Conservation (phyloP, 2,888 invertebrate genomes). For the Melikaiella ostensackeni region DNA sequence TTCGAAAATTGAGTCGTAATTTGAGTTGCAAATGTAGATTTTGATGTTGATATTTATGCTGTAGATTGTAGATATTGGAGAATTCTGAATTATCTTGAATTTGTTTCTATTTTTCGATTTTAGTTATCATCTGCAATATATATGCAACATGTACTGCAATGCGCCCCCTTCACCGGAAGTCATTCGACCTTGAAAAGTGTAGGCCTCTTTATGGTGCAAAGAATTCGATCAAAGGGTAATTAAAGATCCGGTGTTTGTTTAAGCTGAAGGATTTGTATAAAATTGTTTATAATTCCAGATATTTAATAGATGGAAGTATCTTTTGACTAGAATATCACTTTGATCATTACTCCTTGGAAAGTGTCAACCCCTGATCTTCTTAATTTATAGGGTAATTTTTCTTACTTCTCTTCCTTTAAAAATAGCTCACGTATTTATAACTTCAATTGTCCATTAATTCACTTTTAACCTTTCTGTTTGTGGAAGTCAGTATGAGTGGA, state of each 20-base stretch:
- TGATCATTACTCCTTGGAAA: background rate
- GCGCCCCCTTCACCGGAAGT: slow-evolving; percentile 23
- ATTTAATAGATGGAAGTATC: background rate
- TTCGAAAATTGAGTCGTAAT: background rate
- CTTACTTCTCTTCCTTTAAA: background rate
- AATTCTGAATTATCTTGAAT: background rate
- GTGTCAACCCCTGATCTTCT: too few species aligned
- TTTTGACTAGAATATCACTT: background rate
- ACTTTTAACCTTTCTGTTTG: background rate
- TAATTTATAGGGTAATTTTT: background rate
- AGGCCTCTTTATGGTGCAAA: background rate
- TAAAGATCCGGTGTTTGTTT: background rate
- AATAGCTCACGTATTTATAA: background rate
- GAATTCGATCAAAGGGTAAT: background rate
- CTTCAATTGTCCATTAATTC: background rate
- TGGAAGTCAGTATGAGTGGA: slow-evolving; percentile 14
- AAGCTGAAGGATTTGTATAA: background rate
- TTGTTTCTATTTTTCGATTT: background rate
- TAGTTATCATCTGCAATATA: background rate
- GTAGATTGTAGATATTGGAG: background rate
- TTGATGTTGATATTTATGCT: background rate
- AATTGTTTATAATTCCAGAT: background rate
- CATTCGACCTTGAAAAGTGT: slow-evolving; percentile 12
- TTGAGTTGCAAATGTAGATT: too few species aligned
- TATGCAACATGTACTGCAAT: slow-evolving; percentile 9